Conservation (phyloP, 1,140 invertebrate species). For the Heliconius hermathena region DNA sequence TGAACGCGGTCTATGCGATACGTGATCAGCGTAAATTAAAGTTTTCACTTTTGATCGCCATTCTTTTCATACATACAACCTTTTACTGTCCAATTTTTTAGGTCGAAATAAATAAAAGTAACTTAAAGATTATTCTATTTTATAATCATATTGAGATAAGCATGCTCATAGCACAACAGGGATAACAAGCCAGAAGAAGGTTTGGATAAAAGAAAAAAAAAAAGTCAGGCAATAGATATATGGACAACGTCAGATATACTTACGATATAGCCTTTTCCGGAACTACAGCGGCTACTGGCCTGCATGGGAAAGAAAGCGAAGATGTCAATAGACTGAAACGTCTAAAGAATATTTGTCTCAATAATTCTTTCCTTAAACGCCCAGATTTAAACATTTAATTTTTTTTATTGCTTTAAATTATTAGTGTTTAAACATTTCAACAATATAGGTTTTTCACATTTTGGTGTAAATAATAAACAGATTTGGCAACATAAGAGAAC, state of each 20-base stretch:
- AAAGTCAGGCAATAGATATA: conserved; percentile 50
- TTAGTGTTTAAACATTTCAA: background rate
- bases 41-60: conserved; percentile 58
- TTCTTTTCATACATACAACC: background rate
- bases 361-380: conserved; percentile 20
- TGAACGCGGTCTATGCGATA: conserved; percentile 68
- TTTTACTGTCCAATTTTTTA: background rate
- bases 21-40: conserved; percentile 76
- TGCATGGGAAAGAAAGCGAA: conserved; percentile 83
- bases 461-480: background rate
- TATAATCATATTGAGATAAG: background rate
- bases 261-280: conserved; percentile 94
- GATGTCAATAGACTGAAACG: conserved; percentile 69
- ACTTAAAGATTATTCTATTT: background rate
- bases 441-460: background rate
- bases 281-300: conserved; percentile 93
- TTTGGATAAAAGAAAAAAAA: background rate
- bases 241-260: conserved; percentile 83
- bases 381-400: conserved; percentile 1
- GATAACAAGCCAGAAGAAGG: conserved; percentile 8
- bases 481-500: conserved; percentile 26
- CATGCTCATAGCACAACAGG: conserved; percentile 8
- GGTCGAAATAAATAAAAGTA: background rate
- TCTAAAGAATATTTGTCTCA: conserved; percentile 31
- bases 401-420: background rate